Percentiles rank a stretch among this genome's conserved stretches.
Conservation (phyloP, 2,113 vertebrate species). For the Dinomys branickii region DNA sequence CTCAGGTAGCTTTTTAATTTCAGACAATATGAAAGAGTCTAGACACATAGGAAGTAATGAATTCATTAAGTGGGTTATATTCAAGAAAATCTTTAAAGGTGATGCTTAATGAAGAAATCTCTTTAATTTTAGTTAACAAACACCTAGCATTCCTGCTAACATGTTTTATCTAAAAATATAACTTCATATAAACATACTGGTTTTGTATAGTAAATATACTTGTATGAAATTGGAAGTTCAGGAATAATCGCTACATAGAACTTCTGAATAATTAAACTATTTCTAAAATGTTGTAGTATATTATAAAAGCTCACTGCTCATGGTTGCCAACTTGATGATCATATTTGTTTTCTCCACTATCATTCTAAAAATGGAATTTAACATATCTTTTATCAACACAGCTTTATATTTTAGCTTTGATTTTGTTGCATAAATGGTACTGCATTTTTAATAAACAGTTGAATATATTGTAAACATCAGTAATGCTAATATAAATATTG, state of each 20-base stretch:
- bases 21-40: not conserved
- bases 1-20: slow-evolving; percentile 34
- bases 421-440: slow-evolving; percentile 72
- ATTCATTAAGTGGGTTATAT: not conserved
- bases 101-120: not conserved
- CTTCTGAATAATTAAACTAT: slow-evolving; percentile 28
- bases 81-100: slow-evolving; percentile 10
- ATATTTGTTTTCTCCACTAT: slow-evolving; percentile 58
- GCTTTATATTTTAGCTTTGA: slow-evolving; percentile 71
- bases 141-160: not conserved
- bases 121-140: slow-evolving; percentile 7
- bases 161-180: slow-evolving; percentile 35
- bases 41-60: not conserved
- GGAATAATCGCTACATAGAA: not conserved
- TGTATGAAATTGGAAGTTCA: slow-evolving; percentile 22
- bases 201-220: slow-evolving; percentile 45
- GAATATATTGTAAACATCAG: slow-evolving; percentile 72
- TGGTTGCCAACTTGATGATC: slow-evolving; percentile 3
- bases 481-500: slow-evolving; percentile 78
- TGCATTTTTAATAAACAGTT: slow-evolving; percentile 71
- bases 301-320: slow-evolving; percentile 35
- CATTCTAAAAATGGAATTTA: slow-evolving; percentile 66
- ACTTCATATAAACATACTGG: not conserved
- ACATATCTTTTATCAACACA: slow-evolving; percentile 68
- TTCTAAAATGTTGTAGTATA: slow-evolving; percentile 32